A percentile compares a stretch with the other conserved stretches of the same genome.
Evolutionary conservation across 1,140 invertebrate species (phyloP).

Genomic region (Bradynema listronoti): DNA sequence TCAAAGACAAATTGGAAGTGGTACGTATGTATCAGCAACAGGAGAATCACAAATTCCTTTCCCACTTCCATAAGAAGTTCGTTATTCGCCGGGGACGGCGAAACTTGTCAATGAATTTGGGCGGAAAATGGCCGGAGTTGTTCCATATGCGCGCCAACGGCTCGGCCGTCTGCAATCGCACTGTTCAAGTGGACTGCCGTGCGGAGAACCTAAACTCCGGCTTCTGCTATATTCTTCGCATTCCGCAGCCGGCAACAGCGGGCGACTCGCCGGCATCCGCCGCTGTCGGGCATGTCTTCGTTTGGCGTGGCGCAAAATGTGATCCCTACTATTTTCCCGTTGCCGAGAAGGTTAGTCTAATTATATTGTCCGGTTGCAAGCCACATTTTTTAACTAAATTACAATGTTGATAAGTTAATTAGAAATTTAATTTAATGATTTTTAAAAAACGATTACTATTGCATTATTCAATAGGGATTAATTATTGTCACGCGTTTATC

Average conservation of each 20-base stretch:
- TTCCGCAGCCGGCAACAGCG: conserved; percentile 25
- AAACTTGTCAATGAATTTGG: conserved; percentile 49
- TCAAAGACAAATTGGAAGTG: conserved; percentile 89
- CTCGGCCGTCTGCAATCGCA: conserved; percentile 76
- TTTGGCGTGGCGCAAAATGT: conserved; percentile 87
- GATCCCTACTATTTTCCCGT: conserved; percentile 79
- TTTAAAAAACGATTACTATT: too few species aligned
- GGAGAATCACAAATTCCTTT: conserved; percentile 96
- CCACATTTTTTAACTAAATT: too few species aligned
- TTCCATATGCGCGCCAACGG: conserved; percentile 92
- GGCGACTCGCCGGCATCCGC: conserved; percentile 64
- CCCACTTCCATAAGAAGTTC: conserved; percentile 91
- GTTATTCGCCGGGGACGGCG: conserved; percentile 75
- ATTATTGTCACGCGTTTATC: too few species aligned
- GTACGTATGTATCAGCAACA: conserved; percentile 75
- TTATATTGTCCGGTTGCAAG: too few species aligned
- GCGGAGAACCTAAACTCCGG: conserved; percentile 59
- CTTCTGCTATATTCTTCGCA: conserved; percentile 59
- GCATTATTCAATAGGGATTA: too few species aligned
- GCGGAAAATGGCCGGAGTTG: conserved; percentile 72
- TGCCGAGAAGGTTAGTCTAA: conserved; percentile 79
- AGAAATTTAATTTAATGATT: too few species aligned
- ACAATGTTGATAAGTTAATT: too few species aligned
- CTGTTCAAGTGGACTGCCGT: conserved; percentile 58
- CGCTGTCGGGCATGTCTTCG: conserved; percentile 85